phyloP scores from a whole-genome alignment of 2,797 vertebrate species.

The Acridotheres tristis region DNA sequence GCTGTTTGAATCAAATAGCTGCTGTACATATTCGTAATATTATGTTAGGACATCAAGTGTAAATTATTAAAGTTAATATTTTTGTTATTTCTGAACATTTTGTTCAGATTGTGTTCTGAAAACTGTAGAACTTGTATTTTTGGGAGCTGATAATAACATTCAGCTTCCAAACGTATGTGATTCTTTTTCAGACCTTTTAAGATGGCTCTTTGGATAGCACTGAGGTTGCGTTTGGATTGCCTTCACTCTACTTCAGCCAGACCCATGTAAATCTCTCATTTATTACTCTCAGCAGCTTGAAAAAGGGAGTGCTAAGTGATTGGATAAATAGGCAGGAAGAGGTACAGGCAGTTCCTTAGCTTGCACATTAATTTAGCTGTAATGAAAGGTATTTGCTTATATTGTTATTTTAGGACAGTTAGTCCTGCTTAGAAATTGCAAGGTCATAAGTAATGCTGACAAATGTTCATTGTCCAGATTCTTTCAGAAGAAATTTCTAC shows the following conservation, averaged over 20 bases:
- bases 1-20: neutral
- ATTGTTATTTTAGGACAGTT: slow-evolving; percentile 42
- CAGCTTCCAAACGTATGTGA: neutral
- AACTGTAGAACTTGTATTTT: neutral
- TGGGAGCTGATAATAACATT: neutral
- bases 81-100: neutral
- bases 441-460: slow-evolving; percentile 31
- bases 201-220: slow-evolving; percentile 10
- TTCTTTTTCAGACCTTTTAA: slow-evolving; percentile 12
- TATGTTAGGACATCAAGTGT: neutral
- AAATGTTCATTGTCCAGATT: slow-evolving; percentile 22
- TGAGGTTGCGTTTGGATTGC: neutral
- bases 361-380: slow-evolving; percentile 40
- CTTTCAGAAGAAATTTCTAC: slow-evolving; percentile 15
- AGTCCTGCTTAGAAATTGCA: slow-evolving; percentile 31
- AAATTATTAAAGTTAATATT: neutral
- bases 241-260: slow-evolving; percentile 5
- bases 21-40: neutral
- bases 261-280: slow-evolving; percentile 31
- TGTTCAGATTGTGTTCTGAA: neutral
- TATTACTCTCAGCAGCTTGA: slow-evolving; percentile 27
- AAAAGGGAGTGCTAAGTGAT: slow-evolving; percentile 4
- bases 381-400: slow-evolving; percentile 41
- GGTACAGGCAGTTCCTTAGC: slow-evolving; percentile 24
- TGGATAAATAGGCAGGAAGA: slow-evolving; percentile 18